Evolutionary conservation across 2,888 invertebrate genomes (phyloP), one percentile per base, ranked within the genome.

Genomic region (Cecidostiba fungosa): DNA sequence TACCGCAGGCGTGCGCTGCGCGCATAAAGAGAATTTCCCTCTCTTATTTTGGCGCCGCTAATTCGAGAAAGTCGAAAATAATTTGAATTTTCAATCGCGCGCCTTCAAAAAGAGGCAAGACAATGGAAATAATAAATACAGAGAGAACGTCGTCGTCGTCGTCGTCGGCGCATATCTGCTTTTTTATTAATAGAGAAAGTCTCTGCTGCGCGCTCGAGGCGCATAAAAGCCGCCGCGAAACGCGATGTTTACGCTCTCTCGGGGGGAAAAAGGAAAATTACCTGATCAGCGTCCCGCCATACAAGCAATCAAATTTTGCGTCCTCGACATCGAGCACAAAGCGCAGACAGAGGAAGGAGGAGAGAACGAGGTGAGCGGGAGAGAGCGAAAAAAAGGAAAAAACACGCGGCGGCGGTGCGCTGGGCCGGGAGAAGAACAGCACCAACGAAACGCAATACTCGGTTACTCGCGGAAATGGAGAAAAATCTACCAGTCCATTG

Each of bases 401-500:
- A 23, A 72, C 76, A 14, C 14, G 72, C 69, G 73, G 43, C 36
- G 86, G 59, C 62, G 66, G 23, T 50, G 62, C n/a, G n/a, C n/a
- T n/a, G n/a, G n/a, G n/a, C 74, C 59, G 77, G 87, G 87, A 85
- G 89, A 82, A 82, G 54, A 84, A 80, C 73, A 86, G n/a, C 82
- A 59, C 32, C 54, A 80, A 77, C 36, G 84, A 79, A 78, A 84
- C 62, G 72, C 78, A 77, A 78, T 78, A 73, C 74, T 80, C 69
- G 83, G 83, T 83, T 83, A 83, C 39, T 83, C 70, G 80, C 32
- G 85, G 80, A 85, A 81, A 85, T 80, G 70, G 80, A 85, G 85
- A 72, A 85, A 81, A 85, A 85, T 85, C 85, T 72, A 85, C 72
- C 76, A 39, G 85, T 81, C 77, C 81, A 81, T 85, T 85, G 85